Evolutionary conservation across 35 echinoderm and acorn worm species (phyloP), one percentile per base, ranked within the genome.

Genomic region (Stichopus chloronotus): DNA sequence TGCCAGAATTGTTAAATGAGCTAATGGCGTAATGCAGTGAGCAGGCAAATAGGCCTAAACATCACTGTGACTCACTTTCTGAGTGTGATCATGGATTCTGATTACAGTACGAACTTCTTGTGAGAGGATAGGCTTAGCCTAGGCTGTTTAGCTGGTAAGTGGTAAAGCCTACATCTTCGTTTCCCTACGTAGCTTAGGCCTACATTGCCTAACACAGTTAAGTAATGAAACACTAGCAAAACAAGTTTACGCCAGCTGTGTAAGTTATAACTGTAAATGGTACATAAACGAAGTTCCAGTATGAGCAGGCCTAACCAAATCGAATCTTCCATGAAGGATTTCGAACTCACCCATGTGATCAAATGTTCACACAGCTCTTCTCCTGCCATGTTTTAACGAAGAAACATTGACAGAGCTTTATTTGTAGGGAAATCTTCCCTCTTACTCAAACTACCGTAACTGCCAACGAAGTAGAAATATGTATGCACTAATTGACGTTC

Each of bases 361-460:
- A 85, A 85, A 58, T 85, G 56, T 58, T 85, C 82, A 85, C 82
- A 85, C 52, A 85, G 82, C 14, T 85, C 82, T 85, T 85, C 82
- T 10, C 82, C 82, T 85, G 82, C 82, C 82, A 85, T 85, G 5
- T 74, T 74, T 74, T n/a, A 74, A 74, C 69, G 69, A 0, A 74
- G 69, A 74, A 14, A 74, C 69, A 74, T 74, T 74, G 69, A 74
- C 69, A n/a, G 69, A n/a, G 22, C 6, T 20, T 7, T 14, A n/a
- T 74, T 74, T 4, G 0, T 20, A 74, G 69, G 69, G 69, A 74
- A 74, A 24, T 43, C 30, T 74, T 19, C 69, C 69, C 69, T 74
- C 17, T 74, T 14, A 19, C 22, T 65, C 11, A 11, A 14, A 65
- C 11, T 65, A 65, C 11, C 61, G 19, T 19, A 65, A 74, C 7